Conservation (phyloP, 2,888 invertebrate species). For the Trissonchulus sp. region DNA sequence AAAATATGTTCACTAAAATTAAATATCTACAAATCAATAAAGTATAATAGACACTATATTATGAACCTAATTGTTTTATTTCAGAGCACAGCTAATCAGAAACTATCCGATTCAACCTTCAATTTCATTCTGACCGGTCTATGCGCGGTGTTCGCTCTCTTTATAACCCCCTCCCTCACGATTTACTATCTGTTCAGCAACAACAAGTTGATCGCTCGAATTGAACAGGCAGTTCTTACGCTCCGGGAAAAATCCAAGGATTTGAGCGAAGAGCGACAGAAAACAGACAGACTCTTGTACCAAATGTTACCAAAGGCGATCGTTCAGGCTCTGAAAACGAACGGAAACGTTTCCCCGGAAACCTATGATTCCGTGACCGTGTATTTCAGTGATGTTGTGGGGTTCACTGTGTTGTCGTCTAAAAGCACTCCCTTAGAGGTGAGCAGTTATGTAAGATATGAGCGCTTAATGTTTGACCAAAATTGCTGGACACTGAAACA, state of each 20-base stretch:
- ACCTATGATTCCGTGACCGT: neutral
- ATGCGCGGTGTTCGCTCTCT: neutral
- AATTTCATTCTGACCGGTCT: neutral
- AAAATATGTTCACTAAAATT: too few species aligned
- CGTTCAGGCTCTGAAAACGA: neutral
- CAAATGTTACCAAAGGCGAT: conserved; percentile 21
- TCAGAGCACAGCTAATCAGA: neutral
- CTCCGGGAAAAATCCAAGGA: neutral
- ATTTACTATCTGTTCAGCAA: neutral
- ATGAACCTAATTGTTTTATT: too few species aligned
- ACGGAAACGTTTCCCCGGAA: conserved; percentile 9
- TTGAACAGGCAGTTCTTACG: neutral
- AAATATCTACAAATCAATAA: too few species aligned
- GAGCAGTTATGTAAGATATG: too few species aligned
- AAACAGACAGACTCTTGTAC: neutral
- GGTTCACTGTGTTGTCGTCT: conserved; percentile 14
- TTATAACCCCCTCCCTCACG: conserved; percentile 1
- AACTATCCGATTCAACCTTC: neutral
- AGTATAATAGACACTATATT: too few species aligned
- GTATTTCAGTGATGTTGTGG: conserved; percentile 19
- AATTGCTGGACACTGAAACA: too few species aligned
- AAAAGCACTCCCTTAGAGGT: conserved; percentile 6
- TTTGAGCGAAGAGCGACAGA: conserved; percentile 4
- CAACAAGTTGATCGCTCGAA: neutral
- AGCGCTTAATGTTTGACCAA: too few species aligned